Conservation (phyloP, 2,797 vertebrate species). For the Threskiornis aethiopicus region DNA sequence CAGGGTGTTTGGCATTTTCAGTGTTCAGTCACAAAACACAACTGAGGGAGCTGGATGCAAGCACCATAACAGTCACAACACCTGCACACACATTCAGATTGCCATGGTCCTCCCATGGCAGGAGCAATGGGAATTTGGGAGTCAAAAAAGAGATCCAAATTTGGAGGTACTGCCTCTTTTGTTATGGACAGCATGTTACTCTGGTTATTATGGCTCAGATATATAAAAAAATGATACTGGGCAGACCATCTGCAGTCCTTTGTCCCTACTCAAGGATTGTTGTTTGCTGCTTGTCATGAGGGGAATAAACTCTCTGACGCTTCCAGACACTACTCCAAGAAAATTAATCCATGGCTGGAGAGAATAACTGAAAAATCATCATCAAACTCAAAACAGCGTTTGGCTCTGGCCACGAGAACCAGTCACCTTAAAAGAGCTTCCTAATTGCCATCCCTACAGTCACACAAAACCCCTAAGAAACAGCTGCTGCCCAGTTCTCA, state of each 20-base stretch:
- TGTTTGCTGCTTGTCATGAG: not conserved
- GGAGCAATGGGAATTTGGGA: not conserved
- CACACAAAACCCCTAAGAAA: not conserved
- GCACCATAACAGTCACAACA: not conserved
- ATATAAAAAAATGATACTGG: not conserved
- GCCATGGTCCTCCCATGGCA: not conserved
- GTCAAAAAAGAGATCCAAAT: not conserved
- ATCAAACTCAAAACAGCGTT: not conserved
- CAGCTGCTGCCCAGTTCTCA: not conserved
- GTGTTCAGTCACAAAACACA: not conserved
- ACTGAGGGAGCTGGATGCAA: not conserved
- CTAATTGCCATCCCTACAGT: not conserved
- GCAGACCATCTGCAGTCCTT: not conserved
- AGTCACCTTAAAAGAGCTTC: not conserved
- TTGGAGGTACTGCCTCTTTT: not conserved
- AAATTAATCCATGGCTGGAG: not conserved
- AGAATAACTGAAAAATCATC: not conserved
- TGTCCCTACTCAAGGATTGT: not conserved
- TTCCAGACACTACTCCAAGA: not conserved
- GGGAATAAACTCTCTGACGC: not conserved
- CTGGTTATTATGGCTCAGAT: not conserved
- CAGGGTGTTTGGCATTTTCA: not conserved
- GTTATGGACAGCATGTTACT: not conserved
- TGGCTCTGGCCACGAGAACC: not conserved
- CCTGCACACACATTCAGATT: not conserved